Percentiles rank a stretch among this genome's conserved stretches.
These are phyloP conservation scores for Drosophila novamexicana DNA, from an alignment of 1,140 invertebrate species.

Conservation along the genomic window DNA sequence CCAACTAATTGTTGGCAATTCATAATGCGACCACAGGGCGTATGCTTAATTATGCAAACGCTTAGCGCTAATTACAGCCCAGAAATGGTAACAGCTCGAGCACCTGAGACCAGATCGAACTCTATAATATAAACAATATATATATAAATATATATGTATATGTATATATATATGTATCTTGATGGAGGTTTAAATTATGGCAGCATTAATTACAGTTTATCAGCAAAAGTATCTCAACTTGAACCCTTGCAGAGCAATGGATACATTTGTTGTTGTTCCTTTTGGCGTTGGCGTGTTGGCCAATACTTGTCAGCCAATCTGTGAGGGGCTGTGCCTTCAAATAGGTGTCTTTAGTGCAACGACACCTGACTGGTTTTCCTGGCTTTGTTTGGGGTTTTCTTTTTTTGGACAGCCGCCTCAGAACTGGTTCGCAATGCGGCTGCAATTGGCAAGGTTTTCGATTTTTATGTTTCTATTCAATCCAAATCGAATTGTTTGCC, in stretches of 20 bases:
- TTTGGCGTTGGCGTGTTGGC: conserved; percentile 24
- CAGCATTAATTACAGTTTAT: conserved; percentile 63
- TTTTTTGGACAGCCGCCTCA: conserved; percentile 1
- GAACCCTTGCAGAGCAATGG: conserved; percentile 45
- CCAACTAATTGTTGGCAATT: conserved; percentile 57
- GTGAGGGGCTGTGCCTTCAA: background rate
- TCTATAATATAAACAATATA: conserved; percentile 36
- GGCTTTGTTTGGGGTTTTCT: conserved; percentile 6
- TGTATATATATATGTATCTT: background rate
- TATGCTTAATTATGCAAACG: conserved; percentile 81
- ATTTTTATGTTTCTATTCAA: conserved; percentile 6
- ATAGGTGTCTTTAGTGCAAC: conserved; percentile 32
- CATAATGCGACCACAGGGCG: conserved; percentile 62
- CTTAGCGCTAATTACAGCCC: conserved; percentile 63
- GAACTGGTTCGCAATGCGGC: conserved; percentile 41
- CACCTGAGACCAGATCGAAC: conserved; percentile 53
- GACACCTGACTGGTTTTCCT: conserved; percentile 34
- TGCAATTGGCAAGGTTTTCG: conserved; percentile 38
- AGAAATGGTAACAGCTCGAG: conserved; percentile 24
- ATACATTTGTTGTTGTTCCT: conserved; percentile 16
- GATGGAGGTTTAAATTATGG: conserved; percentile 55
- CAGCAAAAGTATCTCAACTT: conserved; percentile 59
- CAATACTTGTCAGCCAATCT: background rate
- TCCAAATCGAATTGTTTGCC: conserved; percentile 35
- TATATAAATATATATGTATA: conserved; percentile 9